Evolutionary conservation across 2,888 invertebrate species (phyloP), one percentile per base, ranked within the genome.

Genomic region (Cryptocephalus moraei): DNA sequence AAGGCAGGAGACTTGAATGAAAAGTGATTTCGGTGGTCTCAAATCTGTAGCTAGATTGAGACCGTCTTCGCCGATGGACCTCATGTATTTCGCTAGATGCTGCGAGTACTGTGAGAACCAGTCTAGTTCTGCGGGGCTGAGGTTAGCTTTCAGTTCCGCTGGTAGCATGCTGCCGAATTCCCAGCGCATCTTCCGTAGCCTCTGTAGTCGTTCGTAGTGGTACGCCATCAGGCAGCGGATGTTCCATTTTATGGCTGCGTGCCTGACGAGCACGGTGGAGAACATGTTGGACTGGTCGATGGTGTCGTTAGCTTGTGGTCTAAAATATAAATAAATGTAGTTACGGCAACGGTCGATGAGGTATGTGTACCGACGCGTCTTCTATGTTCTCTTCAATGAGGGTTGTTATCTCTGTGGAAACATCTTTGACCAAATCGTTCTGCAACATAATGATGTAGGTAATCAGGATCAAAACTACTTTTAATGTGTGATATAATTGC

Each of bases 81-180:
- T 79, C 95, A 96, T 96, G 67, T 93, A 96, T 4, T 79, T 79
- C 0, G 91, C 90, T 50, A 96, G 71, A 33, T 81, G 81, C 61
- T 84, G 86, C 40, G 89, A 93, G 69, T 97, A 96, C 52, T 82
- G 82, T 45, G 84, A 82, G 63, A 95, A 92, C 86, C 93, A 97
- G 48, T 82, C 78, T 32, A 85, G 78, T 74, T 95, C 95, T 1
- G 85, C 79, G 61, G 86, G 82, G 44, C 87, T 84, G 36, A 95
- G 72, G 50, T 86, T 80, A 46, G 79, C 76, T 65, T 86, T 84
- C 0, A 95, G 82, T 65, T 94, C 92, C 0, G 80, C 69, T 0
- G 96, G 95, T 46, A 97, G 69, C 41, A 93, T 85, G 34, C 92
- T 88, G 1, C 97, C 97, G 66, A 94, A 90, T 62, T 94, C 90